A percentile compares a stretch with the other conserved stretches of the same genome.
phyloP scores from a whole-genome alignment of 2,797 vertebrate species.

The Arctocebus calabarensis region DNA sequence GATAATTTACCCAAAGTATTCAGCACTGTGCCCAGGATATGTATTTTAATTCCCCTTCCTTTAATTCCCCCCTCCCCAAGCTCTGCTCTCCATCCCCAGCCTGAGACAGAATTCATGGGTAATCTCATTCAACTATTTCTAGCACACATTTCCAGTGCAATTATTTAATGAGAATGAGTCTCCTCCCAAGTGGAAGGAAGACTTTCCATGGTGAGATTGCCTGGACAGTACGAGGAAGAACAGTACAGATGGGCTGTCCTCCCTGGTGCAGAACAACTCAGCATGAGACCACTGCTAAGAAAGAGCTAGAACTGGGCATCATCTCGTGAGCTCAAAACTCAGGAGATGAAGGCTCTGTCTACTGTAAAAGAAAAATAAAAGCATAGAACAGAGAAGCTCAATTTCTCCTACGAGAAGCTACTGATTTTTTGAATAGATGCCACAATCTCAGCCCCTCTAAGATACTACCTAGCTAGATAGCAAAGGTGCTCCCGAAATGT shows the following conservation, averaged over 20 bases:
- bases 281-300: neutral
- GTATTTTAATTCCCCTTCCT: neutral
- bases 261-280: neutral
- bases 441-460: neutral
- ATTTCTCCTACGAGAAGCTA: neutral
- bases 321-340: neutral
- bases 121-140: neutral
- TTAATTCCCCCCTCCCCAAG: neutral
- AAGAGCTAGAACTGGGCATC: neutral
- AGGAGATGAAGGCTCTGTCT: neutral
- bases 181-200: neutral
- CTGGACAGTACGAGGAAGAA: neutral
- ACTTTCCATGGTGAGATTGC: neutral
- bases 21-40: neutral
- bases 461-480: neutral
- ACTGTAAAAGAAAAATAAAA: neutral
- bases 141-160: neutral
- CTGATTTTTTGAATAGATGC: neutral
- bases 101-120: neutral
- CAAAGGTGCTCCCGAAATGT: neutral
- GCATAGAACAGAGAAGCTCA: neutral
- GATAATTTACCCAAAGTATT: neutral
- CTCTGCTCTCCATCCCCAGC: neutral
- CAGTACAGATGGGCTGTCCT: neutral
- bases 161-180: neutral